Evolutionary conservation across 1,140 invertebrate genomes (phyloP).

Genomic region (Theocolax elegans): DNA sequence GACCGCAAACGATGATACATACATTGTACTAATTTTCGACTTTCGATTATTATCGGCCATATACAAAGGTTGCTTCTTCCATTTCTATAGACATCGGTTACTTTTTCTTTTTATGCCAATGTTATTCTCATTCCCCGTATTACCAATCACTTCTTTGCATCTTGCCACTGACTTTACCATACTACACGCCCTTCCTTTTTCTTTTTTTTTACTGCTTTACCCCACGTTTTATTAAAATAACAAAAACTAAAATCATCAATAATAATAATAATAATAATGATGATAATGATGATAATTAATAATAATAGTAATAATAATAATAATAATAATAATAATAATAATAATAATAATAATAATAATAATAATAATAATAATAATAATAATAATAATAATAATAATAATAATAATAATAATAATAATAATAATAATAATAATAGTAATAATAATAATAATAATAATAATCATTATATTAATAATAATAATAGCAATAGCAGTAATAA

Average conservation of each 20-base stretch:
- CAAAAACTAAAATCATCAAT: slow-evolving; percentile 52
- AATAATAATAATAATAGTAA: slow-evolving; percentile 36
- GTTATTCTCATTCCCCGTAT: slow-evolving; percentile 35
- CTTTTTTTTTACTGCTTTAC: slow-evolving; percentile 20
- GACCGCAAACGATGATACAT: slow-evolving; percentile 14
- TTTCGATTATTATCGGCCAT: slow-evolving; percentile 12
- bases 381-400: slow-evolving; percentile 57
- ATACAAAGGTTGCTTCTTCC: slow-evolving; percentile 1
- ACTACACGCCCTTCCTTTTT: slow-evolving; percentile 28
- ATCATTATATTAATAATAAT: slow-evolving; percentile 46
- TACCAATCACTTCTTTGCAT: slow-evolving; percentile 39
- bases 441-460: slow-evolving; percentile 37
- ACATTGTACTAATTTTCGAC: background rate
- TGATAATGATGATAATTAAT: slow-evolving; percentile 36
- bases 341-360: slow-evolving; percentile 37
- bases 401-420: slow-evolving; percentile 54
- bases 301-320: slow-evolving; percentile 46
- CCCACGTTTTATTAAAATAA: slow-evolving; percentile 58
- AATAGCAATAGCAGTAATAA: slow-evolving; percentile 43
- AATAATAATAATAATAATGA: slow-evolving; percentile 37
- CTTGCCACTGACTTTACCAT: background rate
- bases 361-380: slow-evolving; percentile 40
- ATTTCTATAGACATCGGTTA: slow-evolving; percentile 15
- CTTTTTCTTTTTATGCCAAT: too few species aligned
- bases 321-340: slow-evolving; percentile 43